Conservation (phyloP, 2,113 vertebrate species). For the Pseudorectes ferrugineus region DNA sequence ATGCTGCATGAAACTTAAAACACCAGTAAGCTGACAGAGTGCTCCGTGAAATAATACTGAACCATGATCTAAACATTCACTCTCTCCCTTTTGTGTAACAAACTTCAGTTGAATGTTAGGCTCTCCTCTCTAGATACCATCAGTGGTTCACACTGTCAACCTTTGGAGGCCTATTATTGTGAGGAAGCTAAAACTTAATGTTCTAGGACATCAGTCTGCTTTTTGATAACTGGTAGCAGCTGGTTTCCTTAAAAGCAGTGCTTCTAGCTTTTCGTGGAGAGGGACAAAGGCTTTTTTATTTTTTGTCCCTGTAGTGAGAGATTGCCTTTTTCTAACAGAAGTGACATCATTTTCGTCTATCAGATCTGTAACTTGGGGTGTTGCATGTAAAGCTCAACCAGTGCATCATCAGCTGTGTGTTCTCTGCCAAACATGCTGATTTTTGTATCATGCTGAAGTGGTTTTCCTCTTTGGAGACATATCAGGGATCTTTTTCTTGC, state of each 20-base stretch:
- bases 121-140: not conserved
- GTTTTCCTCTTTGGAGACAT: not conserved
- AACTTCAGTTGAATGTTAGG: not conserved
- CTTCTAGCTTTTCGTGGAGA: not conserved
- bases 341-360: fast-evolving
- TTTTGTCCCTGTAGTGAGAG: not conserved
- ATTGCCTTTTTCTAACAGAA: not conserved
- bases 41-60: not conserved
- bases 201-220: not conserved
- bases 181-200: not conserved
- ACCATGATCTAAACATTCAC: not conserved
- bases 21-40: not conserved
- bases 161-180: not conserved
- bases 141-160: not conserved
- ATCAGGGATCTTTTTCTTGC: not conserved
- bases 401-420: not conserved
- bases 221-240: not conserved
- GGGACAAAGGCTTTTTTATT: not conserved
- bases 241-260: not conserved
- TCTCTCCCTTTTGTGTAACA: not conserved
- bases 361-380: not conserved
- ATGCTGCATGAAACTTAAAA: not conserved
- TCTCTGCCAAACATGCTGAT: not conserved
- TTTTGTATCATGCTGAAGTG: fast-evolving
- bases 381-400: not conserved